Evolutionary conservation across 1,140 invertebrate genomes (phyloP), one percentile per base, ranked within the genome.

Genomic region (Diorhabda elongata): DNA sequence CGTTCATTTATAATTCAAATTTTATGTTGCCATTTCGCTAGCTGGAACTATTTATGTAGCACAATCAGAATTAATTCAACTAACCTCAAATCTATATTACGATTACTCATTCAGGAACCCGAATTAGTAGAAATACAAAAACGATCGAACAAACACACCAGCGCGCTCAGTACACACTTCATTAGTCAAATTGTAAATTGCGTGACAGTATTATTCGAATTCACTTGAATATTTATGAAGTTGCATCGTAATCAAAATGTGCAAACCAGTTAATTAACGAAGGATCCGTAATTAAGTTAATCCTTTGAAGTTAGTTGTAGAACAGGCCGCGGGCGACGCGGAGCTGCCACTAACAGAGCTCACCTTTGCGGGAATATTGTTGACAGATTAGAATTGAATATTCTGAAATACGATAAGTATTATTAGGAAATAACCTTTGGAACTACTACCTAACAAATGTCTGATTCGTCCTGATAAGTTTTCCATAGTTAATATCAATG

Each of bases 161-260:
- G 58, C 71, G 68, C 65, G 67, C 62, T 70, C 66, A 64, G 67
- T 66, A 66, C 66, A 64, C 62, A 66, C 67, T 76, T 76, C 74
- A 76, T 76, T 76, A 76, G 74, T 66, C 71, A 73, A 74, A 74
- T 74, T 74, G 70, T 71, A 70, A 73, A 67, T 73, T 62, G 70
- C 67, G 68, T 71, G 69, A 76, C 73, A 69, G 69, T 74, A 73
- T 73, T 72, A 74, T 76, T 74, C 68, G 62, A 66, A 71, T 74
- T 74, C 61, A 44, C 44, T 61, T 74, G 74, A 76, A 76, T 75
- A 77, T 77, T 77, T 75, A 75, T 75, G 71, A 75, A 73, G 75
- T 69, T 69, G 69, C 64, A 74, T 69, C 61, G 72, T 73, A 77
- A 77, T 77, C 74, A 75, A 72, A 75, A 75, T 70, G 70, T 70